Evolutionary conservation across 2,888 invertebrate genomes (phyloP), one percentile per base, ranked within the genome.

Genomic region (Drosophila birchii): DNA sequence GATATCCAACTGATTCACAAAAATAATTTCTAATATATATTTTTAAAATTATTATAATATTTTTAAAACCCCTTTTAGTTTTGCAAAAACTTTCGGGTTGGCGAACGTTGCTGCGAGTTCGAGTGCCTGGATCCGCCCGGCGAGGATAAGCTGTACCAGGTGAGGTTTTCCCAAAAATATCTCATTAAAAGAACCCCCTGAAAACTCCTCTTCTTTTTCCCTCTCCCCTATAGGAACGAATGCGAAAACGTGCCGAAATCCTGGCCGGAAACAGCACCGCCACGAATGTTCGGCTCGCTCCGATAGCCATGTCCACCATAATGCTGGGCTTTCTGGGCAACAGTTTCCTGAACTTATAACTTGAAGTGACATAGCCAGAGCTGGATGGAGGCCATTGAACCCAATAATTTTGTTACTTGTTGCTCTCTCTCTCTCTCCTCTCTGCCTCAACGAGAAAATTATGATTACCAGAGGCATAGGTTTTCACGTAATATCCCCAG

Each of bases 61-160:
- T 14, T 29, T 6, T 1, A 5, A 5, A n/a, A 2, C 23, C 0
- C 45, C 12, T 3, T 26, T 29, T 60, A 97, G 97, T 96, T 95
- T 93, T 97, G 97, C 94, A 96, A 96, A 92, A 96, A 95, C 90
- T 97, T 96, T 92, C 94, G 96, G 57, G 96, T 96, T 57, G 97
- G 97, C 58, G 95, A 95, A 90, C 94, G 96, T 70, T 98, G 98
- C 93, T 98, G 98, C 91, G 96, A 97, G 91, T 98, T 97, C 93
- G 95, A 96, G 90, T 98, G 98, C 92, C 93, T 97, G 81, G 97
- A 97, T 92, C 95, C 95, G 0, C 95, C 95, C 0, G 95, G 95
- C 0, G 94, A 95, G 83, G 95, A 95, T 90, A 93, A 92, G 63
- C 91, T 94, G 55, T 95, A 95, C 92, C 93, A 94, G 90, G 92